Evolutionary conservation across 1,140 invertebrate genomes (phyloP).

Genomic region (Leptestheria dahalacensis): DNA sequence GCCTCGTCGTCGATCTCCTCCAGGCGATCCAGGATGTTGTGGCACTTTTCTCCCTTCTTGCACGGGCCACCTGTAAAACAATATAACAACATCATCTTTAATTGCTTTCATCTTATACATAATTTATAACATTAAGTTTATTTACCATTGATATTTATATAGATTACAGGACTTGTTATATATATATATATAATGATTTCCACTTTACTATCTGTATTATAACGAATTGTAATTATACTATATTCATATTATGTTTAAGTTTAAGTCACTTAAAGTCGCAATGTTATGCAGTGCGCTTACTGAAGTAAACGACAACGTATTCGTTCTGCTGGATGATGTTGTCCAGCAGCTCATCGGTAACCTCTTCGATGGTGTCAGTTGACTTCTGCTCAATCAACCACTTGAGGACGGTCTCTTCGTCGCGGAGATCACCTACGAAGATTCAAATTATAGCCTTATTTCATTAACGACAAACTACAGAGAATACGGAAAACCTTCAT

Average conservation of each 20-base stretch:
- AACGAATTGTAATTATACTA: no score
- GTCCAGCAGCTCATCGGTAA: slow-evolving; percentile 77
- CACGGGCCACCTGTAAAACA: slow-evolving; percentile 51
- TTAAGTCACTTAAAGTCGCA: background rate
- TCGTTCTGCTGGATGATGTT: slow-evolving; percentile 78
- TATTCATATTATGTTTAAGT: no score
- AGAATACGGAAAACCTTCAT: slow-evolving; percentile 42
- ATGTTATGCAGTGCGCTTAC: slow-evolving; percentile 34
- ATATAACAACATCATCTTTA: background rate
- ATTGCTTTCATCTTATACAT: background rate
- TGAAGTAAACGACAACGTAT: slow-evolving; percentile 87
- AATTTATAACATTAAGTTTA: background rate
- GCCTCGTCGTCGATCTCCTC: slow-evolving; percentile 88
- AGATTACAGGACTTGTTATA: no score
- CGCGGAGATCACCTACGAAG: slow-evolving; percentile 58
- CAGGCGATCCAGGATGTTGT: slow-evolving; percentile 64
- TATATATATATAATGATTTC: no score
- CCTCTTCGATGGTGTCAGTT: slow-evolving; percentile 83
- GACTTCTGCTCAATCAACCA: slow-evolving; percentile 84
- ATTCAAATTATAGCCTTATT: no score
- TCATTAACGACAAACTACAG: no score
- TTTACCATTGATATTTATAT: no score
- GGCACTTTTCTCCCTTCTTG: slow-evolving; percentile 62
- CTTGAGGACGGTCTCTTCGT: slow-evolving; percentile 77
- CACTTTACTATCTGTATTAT: no score